Evolutionary conservation across 2,888 invertebrate species (phyloP).

Genomic region (Drosophila meridionalis): DNA sequence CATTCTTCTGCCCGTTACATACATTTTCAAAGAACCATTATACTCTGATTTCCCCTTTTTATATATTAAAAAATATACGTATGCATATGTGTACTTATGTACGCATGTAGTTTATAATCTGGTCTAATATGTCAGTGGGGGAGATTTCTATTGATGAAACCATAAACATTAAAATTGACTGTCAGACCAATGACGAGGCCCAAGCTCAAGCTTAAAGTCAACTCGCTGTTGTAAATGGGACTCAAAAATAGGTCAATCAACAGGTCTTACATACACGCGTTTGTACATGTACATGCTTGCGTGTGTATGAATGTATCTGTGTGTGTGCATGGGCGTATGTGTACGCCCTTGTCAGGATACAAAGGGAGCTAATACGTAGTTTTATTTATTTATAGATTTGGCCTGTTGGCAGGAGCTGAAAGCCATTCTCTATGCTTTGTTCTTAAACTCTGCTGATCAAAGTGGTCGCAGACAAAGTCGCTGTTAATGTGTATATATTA

Average conservation of each 20-base stretch:
- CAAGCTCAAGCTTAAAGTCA: constrained; percentile 23
- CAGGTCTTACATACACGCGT: constrained; percentile 50
- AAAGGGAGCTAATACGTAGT: constrained; percentile 59
- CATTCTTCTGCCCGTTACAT: too few species aligned
- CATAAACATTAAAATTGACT: constrained; percentile 24
- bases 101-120: not conserved
- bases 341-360: constrained; percentile 23
- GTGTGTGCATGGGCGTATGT: not conserved
- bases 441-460: constrained; percentile 22
- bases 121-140: not conserved
- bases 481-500: not conserved
- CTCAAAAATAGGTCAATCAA: constrained; percentile 51
- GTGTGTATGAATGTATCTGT: not conserved
- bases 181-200: constrained; percentile 9
- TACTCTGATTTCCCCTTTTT: too few species aligned
- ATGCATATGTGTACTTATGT: not conserved
- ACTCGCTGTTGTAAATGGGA: constrained; percentile 13
- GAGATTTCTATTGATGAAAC: constrained; percentile 18
- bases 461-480: not conserved
- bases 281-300: not conserved
- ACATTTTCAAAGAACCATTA: too few species aligned
- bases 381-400: constrained; percentile 66
- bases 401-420: constrained; percentile 4
- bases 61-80: not conserved
- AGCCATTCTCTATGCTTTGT: constrained; percentile 3